Evolutionary conservation across 2,888 invertebrate species (phyloP).

Genomic region (Nemotelus pantherinus): DNA sequence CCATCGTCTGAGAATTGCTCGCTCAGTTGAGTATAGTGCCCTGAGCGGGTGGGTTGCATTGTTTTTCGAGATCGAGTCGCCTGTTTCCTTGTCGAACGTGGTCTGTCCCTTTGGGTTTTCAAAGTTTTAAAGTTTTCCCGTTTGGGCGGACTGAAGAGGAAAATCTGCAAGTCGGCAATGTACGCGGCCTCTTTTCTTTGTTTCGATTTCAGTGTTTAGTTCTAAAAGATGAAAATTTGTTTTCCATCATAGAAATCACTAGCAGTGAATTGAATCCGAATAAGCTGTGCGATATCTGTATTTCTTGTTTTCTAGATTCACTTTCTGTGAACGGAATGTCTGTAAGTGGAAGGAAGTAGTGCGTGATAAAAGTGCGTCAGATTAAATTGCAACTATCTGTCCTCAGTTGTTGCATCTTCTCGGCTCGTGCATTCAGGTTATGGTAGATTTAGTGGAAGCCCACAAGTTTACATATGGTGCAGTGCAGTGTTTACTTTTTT

Average conservation of each 20-base stretch:
- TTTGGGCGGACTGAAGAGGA: constrained; percentile 33
- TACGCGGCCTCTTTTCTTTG: not conserved
- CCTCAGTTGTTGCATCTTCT: constrained; percentile 27
- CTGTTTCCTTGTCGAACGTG: not conserved
- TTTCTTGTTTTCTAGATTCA: not conserved
- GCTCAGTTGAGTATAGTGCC: constrained; percentile 43
- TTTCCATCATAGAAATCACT: not conserved
- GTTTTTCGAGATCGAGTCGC: not conserved
- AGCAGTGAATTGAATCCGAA: constrained; percentile 4
- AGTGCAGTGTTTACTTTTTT: constrained; percentile 44
- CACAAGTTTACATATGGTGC: constrained; percentile 34
- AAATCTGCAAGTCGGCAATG: constrained; percentile 7
- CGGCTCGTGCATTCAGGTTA: constrained; percentile 27
- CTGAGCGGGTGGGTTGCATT: constrained; percentile 46
- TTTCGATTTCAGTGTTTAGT: not conserved
- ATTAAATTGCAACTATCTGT: constrained; percentile 28
- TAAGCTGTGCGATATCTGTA: not conserved
- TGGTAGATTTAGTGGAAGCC: constrained; percentile 37
- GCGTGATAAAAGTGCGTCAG: constrained; percentile 25
- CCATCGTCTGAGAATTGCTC: constrained; percentile 3
- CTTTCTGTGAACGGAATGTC: not conserved
- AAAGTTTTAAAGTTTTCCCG: constrained; percentile 28
- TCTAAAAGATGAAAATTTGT: not conserved
- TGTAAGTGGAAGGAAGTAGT: constrained; percentile 33
- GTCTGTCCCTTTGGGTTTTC: constrained; percentile 10